Conservation (phyloP, 2,888 invertebrate species). For the Dendrolimus houi region DNA sequence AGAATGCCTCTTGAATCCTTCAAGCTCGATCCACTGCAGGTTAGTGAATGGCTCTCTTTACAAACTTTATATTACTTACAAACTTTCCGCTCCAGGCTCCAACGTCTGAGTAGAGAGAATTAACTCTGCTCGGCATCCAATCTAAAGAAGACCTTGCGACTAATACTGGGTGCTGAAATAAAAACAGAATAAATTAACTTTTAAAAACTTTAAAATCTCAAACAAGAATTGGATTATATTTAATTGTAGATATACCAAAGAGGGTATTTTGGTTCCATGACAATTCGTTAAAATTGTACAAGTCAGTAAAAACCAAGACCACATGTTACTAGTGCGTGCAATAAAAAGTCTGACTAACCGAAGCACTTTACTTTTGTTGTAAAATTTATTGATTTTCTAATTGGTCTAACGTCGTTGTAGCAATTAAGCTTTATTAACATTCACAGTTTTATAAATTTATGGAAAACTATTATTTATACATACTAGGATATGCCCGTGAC, state of each 20-base stretch:
- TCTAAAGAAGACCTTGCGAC: conserved; percentile 62
- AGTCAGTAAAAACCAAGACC: neutral
- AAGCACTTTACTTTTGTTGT: too few species aligned
- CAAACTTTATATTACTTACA: conserved; percentile 28
- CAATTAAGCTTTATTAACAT: too few species aligned
- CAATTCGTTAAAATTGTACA: neutral
- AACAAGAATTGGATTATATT: too few species aligned
- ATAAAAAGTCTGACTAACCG: neutral
- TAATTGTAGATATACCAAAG: neutral
- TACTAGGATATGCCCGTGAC: too few species aligned
- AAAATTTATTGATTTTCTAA: too few species aligned
- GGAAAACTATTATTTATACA: too few species aligned
- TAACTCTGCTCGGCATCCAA: conserved; percentile 69
- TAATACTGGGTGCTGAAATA: conserved; percentile 56
- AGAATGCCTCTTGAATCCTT: too few species aligned
- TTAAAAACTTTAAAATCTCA: too few species aligned
- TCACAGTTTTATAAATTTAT: too few species aligned
- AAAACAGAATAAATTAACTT: neutral
- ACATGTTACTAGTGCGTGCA: neutral
- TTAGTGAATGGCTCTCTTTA: too few species aligned
- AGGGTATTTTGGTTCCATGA: neutral
- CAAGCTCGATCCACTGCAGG: too few species aligned
- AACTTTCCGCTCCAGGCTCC: conserved; percentile 72
- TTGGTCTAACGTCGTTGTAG: too few species aligned
- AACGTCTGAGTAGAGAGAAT: conserved; percentile 66